Evolutionary conservation across 2,888 invertebrate species (phyloP).

Genomic region (Phorcus lineatus): DNA sequence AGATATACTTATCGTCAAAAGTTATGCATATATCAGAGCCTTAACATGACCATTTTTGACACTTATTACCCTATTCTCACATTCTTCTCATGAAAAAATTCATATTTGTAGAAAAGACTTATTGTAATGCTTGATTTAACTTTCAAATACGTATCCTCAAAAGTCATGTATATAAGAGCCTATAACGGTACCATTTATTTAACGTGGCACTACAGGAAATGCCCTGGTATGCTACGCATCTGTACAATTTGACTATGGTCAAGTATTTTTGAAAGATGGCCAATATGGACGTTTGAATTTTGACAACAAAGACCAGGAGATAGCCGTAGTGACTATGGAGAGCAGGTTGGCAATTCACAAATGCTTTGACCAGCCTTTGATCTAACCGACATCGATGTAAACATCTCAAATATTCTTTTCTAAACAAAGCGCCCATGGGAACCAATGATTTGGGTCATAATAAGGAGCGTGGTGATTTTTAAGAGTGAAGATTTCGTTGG

Average conservation of each 20-base stretch:
- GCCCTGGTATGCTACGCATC: background rate
- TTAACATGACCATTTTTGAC: too few relatives aligned
- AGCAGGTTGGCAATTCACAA: slow-evolving; percentile 8
- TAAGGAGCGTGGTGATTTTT: background rate
- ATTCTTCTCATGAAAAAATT: too few relatives aligned
- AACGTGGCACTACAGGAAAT: slow-evolving; percentile 1
- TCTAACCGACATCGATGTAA: background rate
- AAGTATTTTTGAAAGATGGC: slow-evolving; percentile 20
- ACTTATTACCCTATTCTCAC: too few relatives aligned
- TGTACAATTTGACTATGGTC: slow-evolving; percentile 6
- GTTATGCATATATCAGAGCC: too few relatives aligned
- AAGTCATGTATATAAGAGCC: too few relatives aligned
- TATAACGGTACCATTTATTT: too few relatives aligned
- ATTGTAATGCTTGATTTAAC: too few relatives aligned
- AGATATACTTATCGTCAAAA: too few relatives aligned
- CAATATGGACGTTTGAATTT: slow-evolving; percentile 22
- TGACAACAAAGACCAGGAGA: slow-evolving; percentile 7
- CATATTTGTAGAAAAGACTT: too few relatives aligned
- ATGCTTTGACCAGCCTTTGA: slow-evolving; percentile 10
- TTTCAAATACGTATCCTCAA: too few relatives aligned
- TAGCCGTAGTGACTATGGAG: background rate
- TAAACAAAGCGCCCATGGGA: slow-evolving; percentile 19
- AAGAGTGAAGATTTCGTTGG: too few relatives aligned
- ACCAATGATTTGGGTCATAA: slow-evolving; percentile 6
- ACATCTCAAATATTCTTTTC: slow-evolving; percentile 1